Percentiles rank a stretch among this genome's conserved stretches.
These are phyloP conservation scores for Macquaria australasica DNA, from an alignment of 2,113 vertebrate species.

Conservation along the genomic window DNA sequence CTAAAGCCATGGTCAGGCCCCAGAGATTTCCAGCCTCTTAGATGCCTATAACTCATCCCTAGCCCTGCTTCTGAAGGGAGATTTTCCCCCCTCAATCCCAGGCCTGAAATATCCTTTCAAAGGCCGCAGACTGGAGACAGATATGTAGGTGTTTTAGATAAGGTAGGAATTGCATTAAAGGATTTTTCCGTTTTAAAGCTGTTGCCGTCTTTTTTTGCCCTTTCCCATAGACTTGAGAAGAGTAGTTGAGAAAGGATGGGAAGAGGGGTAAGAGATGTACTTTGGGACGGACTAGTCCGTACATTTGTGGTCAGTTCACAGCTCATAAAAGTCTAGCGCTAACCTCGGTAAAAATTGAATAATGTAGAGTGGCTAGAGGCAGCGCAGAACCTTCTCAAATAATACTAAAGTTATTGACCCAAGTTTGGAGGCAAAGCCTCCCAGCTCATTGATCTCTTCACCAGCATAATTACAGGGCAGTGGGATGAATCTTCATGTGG, in stretches of 20 bases:
- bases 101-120: slow-evolving; percentile 85
- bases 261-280: slow-evolving; percentile 74
- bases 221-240: slow-evolving; percentile 84
- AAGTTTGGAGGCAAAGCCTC: slow-evolving; percentile 67
- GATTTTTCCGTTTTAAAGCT: slow-evolving; percentile 87
- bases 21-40: slow-evolving; percentile 87
- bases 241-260: slow-evolving; percentile 70
- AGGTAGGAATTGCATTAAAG: slow-evolving; percentile 89
- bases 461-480: slow-evolving; percentile 75
- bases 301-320: slow-evolving; percentile 86
- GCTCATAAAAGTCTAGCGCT: slow-evolving; percentile 82
- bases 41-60: slow-evolving; percentile 87
- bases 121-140: slow-evolving; percentile 86
- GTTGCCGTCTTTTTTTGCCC: slow-evolving; percentile 78
- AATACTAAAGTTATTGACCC: slow-evolving; percentile 75
- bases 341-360: slow-evolving; percentile 81
- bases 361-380: slow-evolving; percentile 74
- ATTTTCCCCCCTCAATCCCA: slow-evolving; percentile 81
- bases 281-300: slow-evolving; percentile 74
- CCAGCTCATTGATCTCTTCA: slow-evolving; percentile 73
- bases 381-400: slow-evolving; percentile 66
- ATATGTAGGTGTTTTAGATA: slow-evolving; percentile 90
- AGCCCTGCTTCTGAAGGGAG: slow-evolving; percentile 82
- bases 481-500: slow-evolving; percentile 65
- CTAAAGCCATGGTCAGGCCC: slow-evolving; percentile 84